phyloP scores from a whole-genome alignment of 2,797 vertebrate species.

The Eptatretus atami region DNA sequence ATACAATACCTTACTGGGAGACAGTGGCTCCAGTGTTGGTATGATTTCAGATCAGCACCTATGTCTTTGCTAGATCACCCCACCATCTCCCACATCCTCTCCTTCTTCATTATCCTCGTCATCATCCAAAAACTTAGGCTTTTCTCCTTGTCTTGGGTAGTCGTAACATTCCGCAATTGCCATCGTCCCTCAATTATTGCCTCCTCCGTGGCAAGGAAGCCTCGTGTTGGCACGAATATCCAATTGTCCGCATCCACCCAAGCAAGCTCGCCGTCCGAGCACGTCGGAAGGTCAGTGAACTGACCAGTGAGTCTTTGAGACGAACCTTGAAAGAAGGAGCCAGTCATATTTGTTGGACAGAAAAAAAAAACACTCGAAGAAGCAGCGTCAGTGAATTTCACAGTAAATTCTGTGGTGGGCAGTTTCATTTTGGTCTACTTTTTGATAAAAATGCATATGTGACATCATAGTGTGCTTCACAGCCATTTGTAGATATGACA shows the following conservation, averaged over 20 bases:
- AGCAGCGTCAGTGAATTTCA: no score
- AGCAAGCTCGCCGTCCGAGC: slow-evolving; percentile 79
- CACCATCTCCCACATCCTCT: no score
- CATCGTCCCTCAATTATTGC: slow-evolving; percentile 33
- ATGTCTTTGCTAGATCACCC: no score
- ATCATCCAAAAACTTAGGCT: slow-evolving; percentile 58
- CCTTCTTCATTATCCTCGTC: slow-evolving; percentile 52
- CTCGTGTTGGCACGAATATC: slow-evolving; percentile 95
- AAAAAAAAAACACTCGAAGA: no score
- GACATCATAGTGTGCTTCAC: no score
- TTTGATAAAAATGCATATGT: no score
- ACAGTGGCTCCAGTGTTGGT: slow-evolving; percentile 68
- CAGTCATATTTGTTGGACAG: no score
- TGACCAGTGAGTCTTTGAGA: slow-evolving; percentile 85
- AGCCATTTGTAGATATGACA: no score
- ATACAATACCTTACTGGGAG: slow-evolving; percentile 30
- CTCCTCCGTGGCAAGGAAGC: slow-evolving; percentile 65
- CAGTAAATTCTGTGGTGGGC: no score
- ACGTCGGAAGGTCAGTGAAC: slow-evolving; percentile 90
- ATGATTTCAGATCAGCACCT: slow-evolving; percentile 35
- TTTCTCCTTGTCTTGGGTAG: slow-evolving; percentile 58
- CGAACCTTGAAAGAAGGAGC: slow-evolving; percentile 32
- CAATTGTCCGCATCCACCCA: slow-evolving; percentile 87
- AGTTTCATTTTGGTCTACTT: no score
- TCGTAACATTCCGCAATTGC: slow-evolving; percentile 17